Evolutionary conservation across 1,140 invertebrate species (phyloP).

Genomic region (Trichonephila inaurata): DNA sequence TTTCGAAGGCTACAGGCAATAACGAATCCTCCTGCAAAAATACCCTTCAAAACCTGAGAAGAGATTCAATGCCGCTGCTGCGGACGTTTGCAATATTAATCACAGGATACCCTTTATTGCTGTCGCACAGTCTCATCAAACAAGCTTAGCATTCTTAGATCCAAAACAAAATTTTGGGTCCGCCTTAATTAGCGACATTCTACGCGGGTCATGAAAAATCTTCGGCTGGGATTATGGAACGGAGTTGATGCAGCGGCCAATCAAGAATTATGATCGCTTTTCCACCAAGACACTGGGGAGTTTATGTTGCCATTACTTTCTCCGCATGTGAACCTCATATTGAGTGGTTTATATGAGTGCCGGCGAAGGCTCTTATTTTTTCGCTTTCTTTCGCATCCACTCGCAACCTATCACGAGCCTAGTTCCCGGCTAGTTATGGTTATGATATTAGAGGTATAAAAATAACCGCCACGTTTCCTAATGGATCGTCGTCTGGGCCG

Average conservation of each 20-base stretch:
- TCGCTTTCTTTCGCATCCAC: neutral
- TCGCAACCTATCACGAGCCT: neutral
- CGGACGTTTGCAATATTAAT: conserved; percentile 14
- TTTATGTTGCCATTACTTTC: conserved; percentile 23
- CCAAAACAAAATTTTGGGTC: conserved; percentile 7
- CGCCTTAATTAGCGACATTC: conserved; percentile 31
- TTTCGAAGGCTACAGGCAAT: conserved; percentile 4
- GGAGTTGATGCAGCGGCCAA: neutral
- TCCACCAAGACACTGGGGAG: conserved; percentile 23
- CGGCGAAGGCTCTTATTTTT: neutral
- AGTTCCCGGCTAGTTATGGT: neutral
- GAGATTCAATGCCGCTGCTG: neutral
- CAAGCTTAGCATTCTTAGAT: conserved; percentile 27
- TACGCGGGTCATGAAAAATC: conserved; percentile 28
- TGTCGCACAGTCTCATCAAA: conserved; percentile 3
- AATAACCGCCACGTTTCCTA: conserved; percentile 11
- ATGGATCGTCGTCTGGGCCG: neutral
- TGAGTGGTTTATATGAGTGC: conserved; percentile 38
- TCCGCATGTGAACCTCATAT: conserved; percentile 21
- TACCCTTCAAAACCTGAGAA: neutral
- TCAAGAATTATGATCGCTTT: conserved; percentile 33
- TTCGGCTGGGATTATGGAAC: conserved; percentile 18
- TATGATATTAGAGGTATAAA: conserved; percentile 28
- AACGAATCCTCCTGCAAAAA: conserved; percentile 11
- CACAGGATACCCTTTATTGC: conserved; percentile 21